phyloP scores from a whole-genome alignment of 1,140 invertebrate genomes.

The Lordiphosa collinella region DNA sequence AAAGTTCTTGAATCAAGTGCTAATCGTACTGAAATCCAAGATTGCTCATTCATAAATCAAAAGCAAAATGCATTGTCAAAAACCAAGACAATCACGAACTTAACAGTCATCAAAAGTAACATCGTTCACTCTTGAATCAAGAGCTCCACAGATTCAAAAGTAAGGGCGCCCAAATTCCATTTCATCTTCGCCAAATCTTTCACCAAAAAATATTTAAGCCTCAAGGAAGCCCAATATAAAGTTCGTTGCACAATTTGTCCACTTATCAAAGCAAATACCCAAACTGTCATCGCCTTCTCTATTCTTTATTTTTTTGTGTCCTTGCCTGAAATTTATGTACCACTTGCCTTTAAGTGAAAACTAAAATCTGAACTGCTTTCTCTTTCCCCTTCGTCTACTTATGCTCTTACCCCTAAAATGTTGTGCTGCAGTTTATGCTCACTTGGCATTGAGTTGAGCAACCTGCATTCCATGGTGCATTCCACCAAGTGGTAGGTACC shows the following conservation, averaged over 20 bases:
- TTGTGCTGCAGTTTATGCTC: conserved; percentile 24
- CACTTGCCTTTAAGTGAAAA: conserved; percentile 70
- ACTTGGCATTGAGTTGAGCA: conserved; percentile 37
- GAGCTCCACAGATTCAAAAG: too few relatives aligned
- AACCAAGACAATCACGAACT: too few relatives aligned
- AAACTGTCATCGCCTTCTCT: conserved; percentile 15
- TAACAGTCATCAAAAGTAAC: too few relatives aligned
- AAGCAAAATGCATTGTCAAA: too few relatives aligned
- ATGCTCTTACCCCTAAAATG: conserved; percentile 2
- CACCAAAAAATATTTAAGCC: too few relatives aligned
- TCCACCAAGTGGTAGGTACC: neutral
- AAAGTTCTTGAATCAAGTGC: too few relatives aligned
- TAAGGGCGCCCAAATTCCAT: too few relatives aligned
- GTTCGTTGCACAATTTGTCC: conserved; percentile 48
- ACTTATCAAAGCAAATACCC: conserved; percentile 47
- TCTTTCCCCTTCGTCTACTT: conserved; percentile 3
- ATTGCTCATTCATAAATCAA: too few relatives aligned
- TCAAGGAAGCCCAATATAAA: too few relatives aligned
- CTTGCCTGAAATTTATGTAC: conserved; percentile 69
- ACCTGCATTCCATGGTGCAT: conserved; percentile 21
- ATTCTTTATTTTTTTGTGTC: conserved; percentile 34
- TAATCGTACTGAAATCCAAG: too few relatives aligned
- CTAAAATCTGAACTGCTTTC: conserved; percentile 40
- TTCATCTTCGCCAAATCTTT: too few relatives aligned
- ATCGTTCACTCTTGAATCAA: too few relatives aligned